Evolutionary conservation across 2,888 invertebrate species (phyloP), one percentile per base, ranked within the genome.

Genomic region (Stegana nigrithorax): DNA sequence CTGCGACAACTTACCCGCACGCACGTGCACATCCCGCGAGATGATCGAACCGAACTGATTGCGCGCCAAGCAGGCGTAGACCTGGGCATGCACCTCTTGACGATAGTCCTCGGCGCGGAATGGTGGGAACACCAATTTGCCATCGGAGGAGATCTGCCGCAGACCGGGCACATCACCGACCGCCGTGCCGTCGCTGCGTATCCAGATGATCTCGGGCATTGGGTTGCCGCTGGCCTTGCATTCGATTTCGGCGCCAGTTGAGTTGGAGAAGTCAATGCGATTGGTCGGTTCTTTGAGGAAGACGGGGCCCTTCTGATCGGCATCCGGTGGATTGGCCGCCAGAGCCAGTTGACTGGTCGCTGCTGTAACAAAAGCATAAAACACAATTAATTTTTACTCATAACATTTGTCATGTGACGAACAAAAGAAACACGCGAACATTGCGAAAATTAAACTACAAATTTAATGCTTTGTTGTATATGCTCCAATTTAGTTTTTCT

Each of bases 61-160:
- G 78, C 92, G 90, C 8, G 97, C 96, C 71, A 95, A 88, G 84
- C 97, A 97, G 73, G 95, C 93, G 87, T 97, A 97, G 66, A 95
- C 93, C 87, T 96, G 95, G 66, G 96, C 95, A 84, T 97, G 97
- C 51, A 97, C 95, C 85, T 96, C 95, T 86, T 96, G 95, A 47
- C 94, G 90, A 83, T 96, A 97, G 84, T 95, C 94, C 85, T 95
- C 94, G 58, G 95, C 95, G 64, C 96, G 91, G 90, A 97, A 97
- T 32, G 97, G 96, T 65, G 95, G 95, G 85, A 97, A 96, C 58
- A 95, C 93, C 78, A 97, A 88, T 83, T 96, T 96, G 81, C 97
- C 96, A 86, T 97, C 96, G 61, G 95, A 92, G 78, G 95, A 83
- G 77, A 93, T 94, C 89, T 94, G 93, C 86, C 94, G 88, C 63